phyloP scores from a whole-genome alignment of 1,140 invertebrate genomes.

The Piezodorus guildinii region DNA sequence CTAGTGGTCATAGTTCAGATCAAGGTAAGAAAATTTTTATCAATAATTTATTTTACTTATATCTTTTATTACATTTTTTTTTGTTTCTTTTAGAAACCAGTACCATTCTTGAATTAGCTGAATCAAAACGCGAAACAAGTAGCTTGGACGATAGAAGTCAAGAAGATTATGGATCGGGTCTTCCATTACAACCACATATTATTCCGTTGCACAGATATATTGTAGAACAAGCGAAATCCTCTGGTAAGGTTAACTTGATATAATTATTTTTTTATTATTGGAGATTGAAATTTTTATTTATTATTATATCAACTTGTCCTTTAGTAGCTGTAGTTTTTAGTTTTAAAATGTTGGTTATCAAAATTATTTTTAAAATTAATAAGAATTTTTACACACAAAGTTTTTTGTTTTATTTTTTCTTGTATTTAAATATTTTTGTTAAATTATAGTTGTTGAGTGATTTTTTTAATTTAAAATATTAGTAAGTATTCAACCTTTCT shows the following conservation, averaged over 20 bases:
- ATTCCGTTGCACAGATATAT: slow-evolving; percentile 79
- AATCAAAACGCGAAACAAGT: neutral
- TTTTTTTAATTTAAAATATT: no score
- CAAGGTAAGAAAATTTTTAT: slow-evolving; percentile 11
- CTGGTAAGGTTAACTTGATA: slow-evolving; percentile 37
- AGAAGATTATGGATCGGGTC: neutral
- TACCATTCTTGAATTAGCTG: neutral
- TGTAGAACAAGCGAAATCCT: slow-evolving; percentile 67
- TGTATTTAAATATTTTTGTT: no score
- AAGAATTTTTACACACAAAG: no score
- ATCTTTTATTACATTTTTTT: neutral
- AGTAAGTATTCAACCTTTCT: no score
- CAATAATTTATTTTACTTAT: neutral
- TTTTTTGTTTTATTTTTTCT: no score
- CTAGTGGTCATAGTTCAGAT: slow-evolving; percentile 16
- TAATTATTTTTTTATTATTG: no score
- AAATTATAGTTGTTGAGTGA: no score
- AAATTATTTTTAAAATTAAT: no score
- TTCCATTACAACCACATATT: slow-evolving; percentile 43
- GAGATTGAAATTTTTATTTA: no score
- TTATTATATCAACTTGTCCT: no score
- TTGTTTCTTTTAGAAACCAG: neutral
- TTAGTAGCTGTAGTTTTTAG: no score
- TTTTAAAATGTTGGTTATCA: no score
- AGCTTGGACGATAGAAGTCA: neutral